Evolutionary conservation across 2,113 vertebrate species (phyloP).

Genomic region (Pardalotus punctatus): DNA sequence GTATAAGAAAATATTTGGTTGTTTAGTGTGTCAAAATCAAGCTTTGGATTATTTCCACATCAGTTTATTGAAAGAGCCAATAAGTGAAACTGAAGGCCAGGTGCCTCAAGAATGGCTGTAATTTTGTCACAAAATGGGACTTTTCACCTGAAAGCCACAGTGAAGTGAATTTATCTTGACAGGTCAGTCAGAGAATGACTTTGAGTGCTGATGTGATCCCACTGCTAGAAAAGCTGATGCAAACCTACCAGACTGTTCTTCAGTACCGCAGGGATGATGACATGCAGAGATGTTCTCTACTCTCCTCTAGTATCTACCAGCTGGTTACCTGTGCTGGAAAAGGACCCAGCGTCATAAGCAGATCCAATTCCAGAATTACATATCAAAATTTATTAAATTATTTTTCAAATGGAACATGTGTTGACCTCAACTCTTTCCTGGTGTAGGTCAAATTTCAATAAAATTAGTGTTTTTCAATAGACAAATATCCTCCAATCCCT

Average conservation of each 20-base stretch:
- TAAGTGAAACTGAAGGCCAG: neutral
- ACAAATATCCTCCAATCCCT: neutral
- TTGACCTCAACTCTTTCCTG: neutral
- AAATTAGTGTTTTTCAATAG: neutral
- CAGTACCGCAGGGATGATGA: rapidly evolving
- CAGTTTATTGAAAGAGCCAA: neutral
- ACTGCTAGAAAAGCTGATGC: neutral
- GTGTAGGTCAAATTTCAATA: neutral
- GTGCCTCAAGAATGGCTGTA: neutral
- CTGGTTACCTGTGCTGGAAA: neutral
- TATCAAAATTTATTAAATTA: neutral
- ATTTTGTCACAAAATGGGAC: neutral
- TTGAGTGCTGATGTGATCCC: neutral
- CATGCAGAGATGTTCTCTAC: neutral
- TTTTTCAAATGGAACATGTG: neutral
- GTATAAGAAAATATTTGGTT: neutral
- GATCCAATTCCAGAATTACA: neutral
- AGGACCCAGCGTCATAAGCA: neutral
- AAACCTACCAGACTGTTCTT: neutral
- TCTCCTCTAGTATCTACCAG: neutral
- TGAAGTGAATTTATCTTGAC: neutral
- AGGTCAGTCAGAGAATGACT: neutral
- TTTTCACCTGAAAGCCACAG: neutral
- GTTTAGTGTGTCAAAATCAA: neutral
- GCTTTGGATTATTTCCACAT: neutral